Conservation (phyloP, 92 coral and sea anemone species). For the Palythoa grandiflora region DNA sequence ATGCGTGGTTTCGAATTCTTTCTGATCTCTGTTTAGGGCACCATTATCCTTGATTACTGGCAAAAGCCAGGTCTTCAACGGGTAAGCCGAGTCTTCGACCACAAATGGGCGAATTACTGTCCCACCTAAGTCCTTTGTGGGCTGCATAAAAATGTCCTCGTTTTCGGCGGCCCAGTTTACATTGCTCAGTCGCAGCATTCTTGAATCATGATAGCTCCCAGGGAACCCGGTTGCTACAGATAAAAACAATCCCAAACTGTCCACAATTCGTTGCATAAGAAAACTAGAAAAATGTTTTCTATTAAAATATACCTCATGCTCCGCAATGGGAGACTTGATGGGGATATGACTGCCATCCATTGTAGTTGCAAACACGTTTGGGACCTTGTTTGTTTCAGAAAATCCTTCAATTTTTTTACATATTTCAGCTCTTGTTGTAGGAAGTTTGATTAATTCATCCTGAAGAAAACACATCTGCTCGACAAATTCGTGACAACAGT, state of each 20-base stretch:
- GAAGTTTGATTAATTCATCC: slow-evolving; percentile 42
- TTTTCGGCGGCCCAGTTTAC: too few species aligned
- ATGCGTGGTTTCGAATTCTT: slow-evolving; percentile 59
- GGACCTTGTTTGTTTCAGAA: slow-evolving; percentile 49
- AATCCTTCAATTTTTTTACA: slow-evolving; percentile 35
- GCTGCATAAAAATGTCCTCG: slow-evolving; percentile 54
- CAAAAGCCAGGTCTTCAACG: neutral
- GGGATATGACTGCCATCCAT: slow-evolving; percentile 55
- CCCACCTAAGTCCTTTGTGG: slow-evolving; percentile 48
- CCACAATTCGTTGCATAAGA: slow-evolving; percentile 40
- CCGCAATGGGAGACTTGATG: slow-evolving; percentile 36
- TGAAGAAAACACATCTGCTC: slow-evolving; percentile 23
- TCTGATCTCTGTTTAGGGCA: slow-evolving; percentile 58
- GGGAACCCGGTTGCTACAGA: too few species aligned
- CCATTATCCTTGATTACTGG: slow-evolving; percentile 32
- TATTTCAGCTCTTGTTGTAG: slow-evolving; percentile 29
- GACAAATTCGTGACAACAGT: slow-evolving; percentile 58
- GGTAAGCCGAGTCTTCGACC: slow-evolving; percentile 64
- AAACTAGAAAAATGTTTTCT: slow-evolving; percentile 54
- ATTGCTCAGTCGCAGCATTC: too few species aligned
- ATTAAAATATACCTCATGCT: slow-evolving; percentile 50
- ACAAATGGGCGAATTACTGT: slow-evolving; percentile 52
- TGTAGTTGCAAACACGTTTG: slow-evolving; percentile 49
- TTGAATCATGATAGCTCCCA: too few species aligned
- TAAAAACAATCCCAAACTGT: neutral